Base-by-base conservation (phyloP, 2,888 invertebrate species). In the Bugula neritina region DNA sequence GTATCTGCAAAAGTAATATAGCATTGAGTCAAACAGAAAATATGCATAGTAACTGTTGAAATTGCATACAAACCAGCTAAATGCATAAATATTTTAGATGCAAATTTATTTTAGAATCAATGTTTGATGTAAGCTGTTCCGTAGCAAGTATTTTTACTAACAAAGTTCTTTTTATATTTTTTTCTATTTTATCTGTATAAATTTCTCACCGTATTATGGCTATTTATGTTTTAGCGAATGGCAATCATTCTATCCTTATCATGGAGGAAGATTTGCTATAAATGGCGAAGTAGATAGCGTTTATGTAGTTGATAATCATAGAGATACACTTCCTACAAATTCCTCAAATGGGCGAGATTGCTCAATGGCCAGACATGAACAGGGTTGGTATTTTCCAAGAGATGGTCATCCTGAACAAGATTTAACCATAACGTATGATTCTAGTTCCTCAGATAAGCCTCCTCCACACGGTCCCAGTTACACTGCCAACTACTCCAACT, bases 241-340 rank as follows among this genome's bases (percentile, higher is more conserved):
- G 63, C 63, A 63, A 63, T 63, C 63, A 31, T 63, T 63, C 63
- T 63, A 63, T 31, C 63, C 63, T 63, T 63, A 63, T 63, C 29
- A 63, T 63, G 63, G 63, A 63, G 63, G 63, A 63, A 27, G 63
- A 63, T 63, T 63, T 63, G 34, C 63, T 63, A n/a, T 63, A 63
- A 63, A 63, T 63, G 63, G 63, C 10, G 63, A 63, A 34, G 63
- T 31, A 31, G 63, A 63, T 63, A 34, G 31, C 31, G 27, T 63
- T 17, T 63, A 63, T 63, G 63, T 63, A 13, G 31, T 63, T 5
- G 31, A 63, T 31, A 63, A n/a, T 17, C 63, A 63, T 25, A 27
- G 5, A 31, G 63, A 63, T 29, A 63, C 21, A 13, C 31, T 63
- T 2, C 17, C 5, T 13, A 63, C 31, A 25, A 21, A 31, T 31